These are phyloP conservation scores for Sinocyclocheilus anophthalmus DNA, from an alignment of 2,113 vertebrate genomes.

Conservation along the genomic window DNA sequence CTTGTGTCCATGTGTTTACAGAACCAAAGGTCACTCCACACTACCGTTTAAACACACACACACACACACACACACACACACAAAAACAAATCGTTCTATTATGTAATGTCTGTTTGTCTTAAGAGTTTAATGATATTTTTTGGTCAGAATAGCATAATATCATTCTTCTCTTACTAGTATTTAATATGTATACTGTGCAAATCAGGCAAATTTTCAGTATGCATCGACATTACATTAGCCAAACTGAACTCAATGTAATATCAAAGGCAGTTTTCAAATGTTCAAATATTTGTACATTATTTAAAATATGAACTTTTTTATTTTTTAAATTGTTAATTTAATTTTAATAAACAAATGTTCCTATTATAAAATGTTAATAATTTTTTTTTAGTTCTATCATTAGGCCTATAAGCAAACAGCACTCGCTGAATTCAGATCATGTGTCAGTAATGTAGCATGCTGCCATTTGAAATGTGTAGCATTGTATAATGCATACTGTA, in stretches of 20 bases:
- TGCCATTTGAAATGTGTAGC: neutral
- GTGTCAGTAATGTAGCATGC: neutral
- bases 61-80: conserved; percentile 15
- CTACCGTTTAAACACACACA: conserved; percentile 27
- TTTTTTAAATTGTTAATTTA: neutral
- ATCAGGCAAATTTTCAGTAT: too few species aligned
- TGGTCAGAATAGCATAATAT: neutral
- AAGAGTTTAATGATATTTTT: conserved; percentile 21
- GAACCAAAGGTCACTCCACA: conserved; percentile 51
- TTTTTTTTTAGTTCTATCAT: neutral
- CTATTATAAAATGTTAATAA: too few species aligned
- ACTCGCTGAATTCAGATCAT: neutral
- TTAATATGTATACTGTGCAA: too few species aligned
- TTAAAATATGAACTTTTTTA: neutral
- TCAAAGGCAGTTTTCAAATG: neutral
- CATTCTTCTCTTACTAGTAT: neutral
- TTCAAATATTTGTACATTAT: neutral
- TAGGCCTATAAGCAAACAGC: neutral
- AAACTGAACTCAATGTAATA: too few species aligned
- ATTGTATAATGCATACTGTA: neutral
- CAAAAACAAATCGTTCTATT: conserved; percentile 15
- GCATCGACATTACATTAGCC: too few species aligned
- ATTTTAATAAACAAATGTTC: neutral
- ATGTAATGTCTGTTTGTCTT: conserved; percentile 10
- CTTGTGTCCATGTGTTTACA: conserved; percentile 69